phyloP scores from a whole-genome alignment of 2,797 vertebrate species.

The Diceros bicornis region DNA sequence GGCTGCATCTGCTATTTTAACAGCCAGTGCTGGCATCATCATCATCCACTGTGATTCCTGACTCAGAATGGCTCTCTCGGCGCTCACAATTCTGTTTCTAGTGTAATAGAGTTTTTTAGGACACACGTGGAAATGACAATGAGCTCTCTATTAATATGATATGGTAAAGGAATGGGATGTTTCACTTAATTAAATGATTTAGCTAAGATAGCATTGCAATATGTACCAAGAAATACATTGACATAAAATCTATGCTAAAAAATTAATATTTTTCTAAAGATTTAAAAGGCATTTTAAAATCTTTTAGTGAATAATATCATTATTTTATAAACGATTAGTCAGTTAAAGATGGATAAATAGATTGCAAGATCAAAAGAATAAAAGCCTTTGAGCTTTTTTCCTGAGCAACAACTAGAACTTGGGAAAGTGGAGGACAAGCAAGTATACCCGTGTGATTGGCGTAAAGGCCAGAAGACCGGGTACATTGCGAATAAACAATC shows the following conservation, averaged over 20 bases:
- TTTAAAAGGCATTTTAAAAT: not conserved
- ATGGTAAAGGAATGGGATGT: not conserved
- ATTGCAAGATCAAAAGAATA: not conserved
- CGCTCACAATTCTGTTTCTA: conserved; percentile 26
- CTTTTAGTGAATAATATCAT: not conserved
- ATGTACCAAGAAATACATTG: not conserved
- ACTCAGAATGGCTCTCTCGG: not conserved
- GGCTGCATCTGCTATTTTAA: not conserved
- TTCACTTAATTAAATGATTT: not conserved
- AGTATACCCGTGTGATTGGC: not conserved
- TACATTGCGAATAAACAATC: not conserved
- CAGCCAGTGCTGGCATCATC: not conserved
- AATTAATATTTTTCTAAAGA: not conserved
- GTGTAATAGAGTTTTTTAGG: not conserved
- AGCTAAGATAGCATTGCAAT: not conserved
- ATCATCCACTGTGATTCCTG: not conserved
- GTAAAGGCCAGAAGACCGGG: not conserved
- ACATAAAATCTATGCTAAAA: not conserved
- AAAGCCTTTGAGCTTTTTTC: not conserved
- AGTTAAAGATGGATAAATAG: not conserved
- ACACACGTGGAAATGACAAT: not conserved
- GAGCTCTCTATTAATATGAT: not conserved
- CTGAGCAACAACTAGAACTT: not conserved
- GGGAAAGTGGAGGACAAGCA: not conserved
- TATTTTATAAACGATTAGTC: not conserved